Conservation (phyloP, 92 coral and sea anemone genomes). For the Paramuricea clavata region DNA sequence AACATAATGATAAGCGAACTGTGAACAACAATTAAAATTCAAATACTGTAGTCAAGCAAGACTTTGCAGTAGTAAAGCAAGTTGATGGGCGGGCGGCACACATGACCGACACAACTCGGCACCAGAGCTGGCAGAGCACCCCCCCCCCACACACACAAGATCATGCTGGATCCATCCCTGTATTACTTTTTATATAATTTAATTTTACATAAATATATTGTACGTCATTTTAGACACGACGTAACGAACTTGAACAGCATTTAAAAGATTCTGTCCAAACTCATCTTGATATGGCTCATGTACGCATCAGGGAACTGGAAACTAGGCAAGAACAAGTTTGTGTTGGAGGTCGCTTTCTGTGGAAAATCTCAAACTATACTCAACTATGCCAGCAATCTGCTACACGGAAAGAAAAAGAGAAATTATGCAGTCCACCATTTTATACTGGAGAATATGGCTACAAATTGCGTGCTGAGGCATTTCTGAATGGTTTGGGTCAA, state of each 20-base stretch:
- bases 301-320: constrained; percentile 92
- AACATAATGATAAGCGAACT: no score
- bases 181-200: no score
- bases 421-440: constrained; percentile 98
- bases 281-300: constrained; percentile 93
- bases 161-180: no score
- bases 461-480: constrained; percentile 98
- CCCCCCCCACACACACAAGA: no score
- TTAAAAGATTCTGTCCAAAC: constrained; percentile 77
- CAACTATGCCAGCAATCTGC: constrained; percentile 95
- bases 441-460: constrained; percentile 99
- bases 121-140: no score
- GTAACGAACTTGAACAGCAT: constrained; percentile 95
- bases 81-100: no score
- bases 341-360: constrained; percentile 90
- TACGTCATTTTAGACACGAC: constrained; percentile 66
- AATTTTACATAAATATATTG: constrained; percentile 1
- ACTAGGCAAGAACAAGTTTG: constrained; percentile 91
- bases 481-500: constrained; percentile 94
- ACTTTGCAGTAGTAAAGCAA: no score
- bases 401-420: constrained; percentile 95
- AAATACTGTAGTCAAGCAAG: no score
- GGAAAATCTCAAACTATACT: constrained; percentile 97
- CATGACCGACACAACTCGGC: no score
- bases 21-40: no score